Percentiles rank a stretch among this genome's conserved stretches.
phyloP scores from a whole-genome alignment of 2,797 vertebrate genomes.

The Lagocephalus sceleratus region DNA sequence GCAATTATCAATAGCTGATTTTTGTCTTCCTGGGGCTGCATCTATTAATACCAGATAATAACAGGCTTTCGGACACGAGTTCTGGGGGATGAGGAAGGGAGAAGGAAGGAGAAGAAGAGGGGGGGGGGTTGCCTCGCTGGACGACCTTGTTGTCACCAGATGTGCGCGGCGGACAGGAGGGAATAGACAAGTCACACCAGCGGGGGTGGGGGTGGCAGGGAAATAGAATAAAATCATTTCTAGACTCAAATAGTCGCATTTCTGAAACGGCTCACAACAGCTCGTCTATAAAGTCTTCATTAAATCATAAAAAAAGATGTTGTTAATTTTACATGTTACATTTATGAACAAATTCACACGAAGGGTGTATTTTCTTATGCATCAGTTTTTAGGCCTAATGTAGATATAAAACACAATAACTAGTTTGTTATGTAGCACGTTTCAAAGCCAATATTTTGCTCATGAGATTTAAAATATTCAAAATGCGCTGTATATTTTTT shows the following conservation, averaged over 20 bases:
- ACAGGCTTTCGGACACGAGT: conserved; percentile 84
- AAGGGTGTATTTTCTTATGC: too few species aligned
- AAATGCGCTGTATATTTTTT: too few species aligned
- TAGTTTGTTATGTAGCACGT: too few species aligned
- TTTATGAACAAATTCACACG: too few species aligned
- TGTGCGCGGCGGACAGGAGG: conserved; percentile 63
- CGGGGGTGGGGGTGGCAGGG: conserved; percentile 5
- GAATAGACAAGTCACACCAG: conserved; percentile 54
- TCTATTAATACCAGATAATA: conserved; percentile 98
- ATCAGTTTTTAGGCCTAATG: too few species aligned
- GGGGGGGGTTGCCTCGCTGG: conserved; percentile 56
- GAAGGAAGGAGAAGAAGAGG: conserved; percentile 1
- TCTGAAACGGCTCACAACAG: too few species aligned
- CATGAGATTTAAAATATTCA: too few species aligned
- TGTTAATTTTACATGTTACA: too few species aligned
- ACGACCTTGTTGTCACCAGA: conserved; percentile 75
- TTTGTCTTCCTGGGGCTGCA: conserved; percentile 94
- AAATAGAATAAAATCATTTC: conserved; percentile 26
- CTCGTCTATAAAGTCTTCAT: too few species aligned
- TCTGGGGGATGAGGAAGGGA: conserved; percentile 42
- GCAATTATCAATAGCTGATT: conserved; percentile 99
- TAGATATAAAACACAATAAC: too few species aligned
- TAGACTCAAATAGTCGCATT: background rate
- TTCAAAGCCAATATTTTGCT: too few species aligned
- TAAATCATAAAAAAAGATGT: too few species aligned